phyloP scores from a whole-genome alignment of 2,113 vertebrate species.

The Hemiscyllium ocellatum region DNA sequence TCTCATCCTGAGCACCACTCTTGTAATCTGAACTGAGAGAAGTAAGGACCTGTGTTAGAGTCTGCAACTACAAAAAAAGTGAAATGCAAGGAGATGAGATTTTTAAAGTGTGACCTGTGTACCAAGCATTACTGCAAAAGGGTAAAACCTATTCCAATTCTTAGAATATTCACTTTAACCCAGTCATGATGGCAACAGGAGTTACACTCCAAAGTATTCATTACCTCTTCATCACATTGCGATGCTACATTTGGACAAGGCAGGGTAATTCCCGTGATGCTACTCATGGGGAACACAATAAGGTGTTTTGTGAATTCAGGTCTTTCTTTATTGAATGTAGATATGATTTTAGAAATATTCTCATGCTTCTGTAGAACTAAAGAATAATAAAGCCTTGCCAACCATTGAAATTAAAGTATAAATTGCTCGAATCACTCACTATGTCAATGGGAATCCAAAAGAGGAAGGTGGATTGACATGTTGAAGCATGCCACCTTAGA shows the following conservation, averaged over 20 bases:
- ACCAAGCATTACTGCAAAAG: not conserved
- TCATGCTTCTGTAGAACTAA: not conserved
- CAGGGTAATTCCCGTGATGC: not conserved
- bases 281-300: not conserved
- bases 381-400: not conserved
- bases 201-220: not conserved
- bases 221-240: not conserved
- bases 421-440: not conserved
- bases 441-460: not conserved
- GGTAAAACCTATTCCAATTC: not conserved
- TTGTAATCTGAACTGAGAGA: not conserved
- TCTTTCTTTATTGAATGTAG: not conserved
- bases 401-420: not conserved
- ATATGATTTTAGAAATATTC: not conserved
- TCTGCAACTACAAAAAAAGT: not conserved
- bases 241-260: not conserved
- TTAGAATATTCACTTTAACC: not conserved
- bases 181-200: not conserved
- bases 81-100: not conserved
- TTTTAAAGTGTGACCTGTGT: not conserved
- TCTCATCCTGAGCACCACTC: too few species aligned
- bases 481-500: not conserved
- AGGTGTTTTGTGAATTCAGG: not conserved
- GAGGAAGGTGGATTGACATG: not conserved
- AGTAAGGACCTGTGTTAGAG: not conserved